Evolutionary conservation across 2,888 invertebrate genomes (phyloP).

Genomic region (Eurytoma adleriae): DNA sequence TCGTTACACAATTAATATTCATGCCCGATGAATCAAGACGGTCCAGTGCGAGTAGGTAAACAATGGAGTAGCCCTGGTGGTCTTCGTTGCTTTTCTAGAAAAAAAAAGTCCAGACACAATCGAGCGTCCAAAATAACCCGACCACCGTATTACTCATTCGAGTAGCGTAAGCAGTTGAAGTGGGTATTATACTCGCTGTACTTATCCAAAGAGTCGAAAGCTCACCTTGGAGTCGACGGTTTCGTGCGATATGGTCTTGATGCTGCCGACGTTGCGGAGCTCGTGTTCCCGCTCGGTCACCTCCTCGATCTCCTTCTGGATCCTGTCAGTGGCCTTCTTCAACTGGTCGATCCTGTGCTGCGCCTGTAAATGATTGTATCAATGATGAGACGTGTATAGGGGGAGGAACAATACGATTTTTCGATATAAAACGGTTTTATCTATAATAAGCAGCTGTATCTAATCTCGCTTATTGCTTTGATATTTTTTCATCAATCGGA

Average conservation of each 20-base stretch:
- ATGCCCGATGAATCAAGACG: no score
- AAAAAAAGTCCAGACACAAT: no score
- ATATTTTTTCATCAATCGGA: neutral
- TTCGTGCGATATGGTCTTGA: conserved; percentile 79
- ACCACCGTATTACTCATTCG: no score
- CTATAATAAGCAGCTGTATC: conserved; percentile 11
- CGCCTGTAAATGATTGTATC: conserved; percentile 71
- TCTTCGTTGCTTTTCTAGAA: no score
- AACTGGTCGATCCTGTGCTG: conserved; percentile 84
- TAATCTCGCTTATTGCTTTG: conserved; percentile 18
- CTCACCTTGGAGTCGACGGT: conserved; percentile 76
- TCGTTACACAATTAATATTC: no score
- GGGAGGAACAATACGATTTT: neutral
- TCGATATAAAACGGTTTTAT: conserved; percentile 16
- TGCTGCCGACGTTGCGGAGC: conserved; percentile 82
- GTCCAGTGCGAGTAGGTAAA: no score
- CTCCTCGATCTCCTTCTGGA: conserved; percentile 93
- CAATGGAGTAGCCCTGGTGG: no score
- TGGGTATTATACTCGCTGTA: no score
- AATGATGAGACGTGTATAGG: neutral
- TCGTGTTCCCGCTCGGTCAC: conserved; percentile 90
- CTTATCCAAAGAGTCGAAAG: neutral
- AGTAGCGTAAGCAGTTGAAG: no score
- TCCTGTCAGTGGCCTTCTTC: conserved; percentile 80
- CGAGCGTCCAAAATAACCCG: no score